Evolutionary conservation across 2,888 invertebrate genomes (phyloP).

Genomic region (Dysmachus trigonus): DNA sequence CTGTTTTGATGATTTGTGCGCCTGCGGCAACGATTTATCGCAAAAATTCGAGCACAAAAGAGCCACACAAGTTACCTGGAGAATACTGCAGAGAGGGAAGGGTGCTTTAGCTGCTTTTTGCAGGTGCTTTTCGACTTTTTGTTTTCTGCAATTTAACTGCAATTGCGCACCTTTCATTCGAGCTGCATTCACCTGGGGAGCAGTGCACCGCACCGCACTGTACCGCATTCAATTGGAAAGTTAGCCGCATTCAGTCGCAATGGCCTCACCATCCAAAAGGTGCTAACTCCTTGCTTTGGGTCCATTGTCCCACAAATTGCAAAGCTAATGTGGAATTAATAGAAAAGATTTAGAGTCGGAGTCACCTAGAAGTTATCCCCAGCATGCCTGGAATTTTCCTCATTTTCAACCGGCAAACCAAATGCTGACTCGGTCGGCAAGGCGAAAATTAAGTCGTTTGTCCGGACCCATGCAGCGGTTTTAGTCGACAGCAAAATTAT

Average conservation of each 20-base stretch:
- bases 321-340: constrained; percentile 34
- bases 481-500: background rate
- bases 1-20: constrained; percentile 27
- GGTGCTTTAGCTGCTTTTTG: background rate
- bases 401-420: background rate
- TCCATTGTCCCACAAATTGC: constrained; percentile 11
- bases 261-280: background rate
- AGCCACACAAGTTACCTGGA: background rate
- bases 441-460: background rate
- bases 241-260: constrained; percentile 13
- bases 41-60: constrained; percentile 38
- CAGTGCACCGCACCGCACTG: background rate
- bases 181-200: background rate
- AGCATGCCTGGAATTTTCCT: background rate
- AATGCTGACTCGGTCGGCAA: background rate
- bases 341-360: constrained; percentile 28
- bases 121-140: constrained; percentile 3
- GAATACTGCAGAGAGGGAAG: background rate
- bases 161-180: constrained; percentile 27
- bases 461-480: background rate
- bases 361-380: background rate
- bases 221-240: constrained; percentile 13
- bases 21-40: constrained; percentile 37
- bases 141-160: constrained; percentile 34
- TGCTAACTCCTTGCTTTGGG: constrained; percentile 5